A percentile compares a stretch with the other conserved stretches of the same genome.
Evolutionary conservation across 2,888 invertebrate genomes (phyloP).

Genomic region (Galeopsomyia nigrocyanea): DNA sequence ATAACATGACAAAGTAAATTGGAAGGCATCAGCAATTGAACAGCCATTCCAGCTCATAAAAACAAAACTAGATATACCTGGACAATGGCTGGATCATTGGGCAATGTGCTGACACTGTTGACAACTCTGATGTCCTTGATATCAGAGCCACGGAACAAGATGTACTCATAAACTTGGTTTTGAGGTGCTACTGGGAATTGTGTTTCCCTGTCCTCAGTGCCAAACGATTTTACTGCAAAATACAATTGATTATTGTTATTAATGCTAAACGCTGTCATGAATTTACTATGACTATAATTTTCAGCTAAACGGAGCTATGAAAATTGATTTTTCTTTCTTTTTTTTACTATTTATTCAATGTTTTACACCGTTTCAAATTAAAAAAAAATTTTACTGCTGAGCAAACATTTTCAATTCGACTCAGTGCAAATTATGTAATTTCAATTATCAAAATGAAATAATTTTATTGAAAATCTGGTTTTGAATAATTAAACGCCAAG

Average conservation of each 20-base stretch:
- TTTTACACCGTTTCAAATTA: too few relatives aligned
- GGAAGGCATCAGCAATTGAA: background rate
- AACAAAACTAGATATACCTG: constrained; percentile 70
- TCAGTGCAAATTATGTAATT: too few relatives aligned
- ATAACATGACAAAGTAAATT: background rate
- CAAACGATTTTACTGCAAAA: constrained; percentile 94
- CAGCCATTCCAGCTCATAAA: background rate
- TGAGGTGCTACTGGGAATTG: constrained; percentile 96
- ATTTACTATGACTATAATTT: too few relatives aligned
- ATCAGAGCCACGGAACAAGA: constrained; percentile 97
- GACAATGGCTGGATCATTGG: constrained; percentile 99
- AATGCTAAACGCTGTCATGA: too few relatives aligned
- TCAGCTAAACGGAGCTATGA: too few relatives aligned
- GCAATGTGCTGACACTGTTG: constrained; percentile 86
- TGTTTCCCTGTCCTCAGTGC: constrained; percentile 97
- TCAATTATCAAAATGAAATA: too few relatives aligned
- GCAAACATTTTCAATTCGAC: too few relatives aligned
- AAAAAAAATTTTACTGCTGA: too few relatives aligned
- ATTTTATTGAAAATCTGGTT: too few relatives aligned
- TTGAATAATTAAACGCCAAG: too few relatives aligned
- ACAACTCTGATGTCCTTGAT: constrained; percentile 99
- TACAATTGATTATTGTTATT: constrained; percentile 36
- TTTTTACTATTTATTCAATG: too few relatives aligned
- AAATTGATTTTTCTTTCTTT: too few relatives aligned
- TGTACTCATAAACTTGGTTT: constrained; percentile 98